Conservation (phyloP, 2,888 invertebrate species). For the Pollenia angustigena region DNA sequence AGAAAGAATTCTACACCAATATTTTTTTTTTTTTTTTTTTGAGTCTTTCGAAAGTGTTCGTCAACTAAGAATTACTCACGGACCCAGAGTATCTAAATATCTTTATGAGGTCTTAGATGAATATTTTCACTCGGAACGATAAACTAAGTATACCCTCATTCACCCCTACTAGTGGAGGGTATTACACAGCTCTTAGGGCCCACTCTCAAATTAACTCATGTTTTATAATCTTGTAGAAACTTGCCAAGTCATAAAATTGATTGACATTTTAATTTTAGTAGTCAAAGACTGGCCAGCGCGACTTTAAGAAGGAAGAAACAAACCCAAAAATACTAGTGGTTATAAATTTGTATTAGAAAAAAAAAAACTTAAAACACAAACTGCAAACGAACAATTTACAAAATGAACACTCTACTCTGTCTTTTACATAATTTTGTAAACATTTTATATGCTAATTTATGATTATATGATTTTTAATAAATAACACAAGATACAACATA, state of each 20-base stretch:
- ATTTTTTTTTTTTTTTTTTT: no score
- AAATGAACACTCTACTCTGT: not conserved
- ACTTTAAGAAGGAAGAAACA: slow-evolving; percentile 24
- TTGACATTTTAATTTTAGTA: slow-evolving; percentile 81
- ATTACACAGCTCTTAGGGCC: not conserved
- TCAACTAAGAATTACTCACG: no score
- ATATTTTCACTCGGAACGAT: no score
- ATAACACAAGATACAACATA: slow-evolving; percentile 44
- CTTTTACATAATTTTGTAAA: not conserved
- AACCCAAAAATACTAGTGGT: not conserved
- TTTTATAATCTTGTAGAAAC: not conserved
- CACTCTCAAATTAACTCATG: not conserved
- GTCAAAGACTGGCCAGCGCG: slow-evolving; percentile 37
- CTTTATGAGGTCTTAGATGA: no score
- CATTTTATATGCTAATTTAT: slow-evolving; percentile 56
- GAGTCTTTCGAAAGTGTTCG: no score
- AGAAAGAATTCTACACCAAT: no score
- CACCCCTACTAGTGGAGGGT: no score
- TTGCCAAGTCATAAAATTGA: slow-evolving; percentile 79
- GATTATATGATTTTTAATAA: slow-evolving; percentile 23
- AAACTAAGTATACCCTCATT: no score
- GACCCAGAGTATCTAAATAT: no score
- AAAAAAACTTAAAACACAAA: not conserved
- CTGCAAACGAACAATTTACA: not conserved
- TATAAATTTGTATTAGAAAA: not conserved